Percentiles rank a stretch among this genome's conserved stretches.
phyloP scores from a whole-genome alignment of 2,113 vertebrate genomes.

The Dipodomys merriami region DNA sequence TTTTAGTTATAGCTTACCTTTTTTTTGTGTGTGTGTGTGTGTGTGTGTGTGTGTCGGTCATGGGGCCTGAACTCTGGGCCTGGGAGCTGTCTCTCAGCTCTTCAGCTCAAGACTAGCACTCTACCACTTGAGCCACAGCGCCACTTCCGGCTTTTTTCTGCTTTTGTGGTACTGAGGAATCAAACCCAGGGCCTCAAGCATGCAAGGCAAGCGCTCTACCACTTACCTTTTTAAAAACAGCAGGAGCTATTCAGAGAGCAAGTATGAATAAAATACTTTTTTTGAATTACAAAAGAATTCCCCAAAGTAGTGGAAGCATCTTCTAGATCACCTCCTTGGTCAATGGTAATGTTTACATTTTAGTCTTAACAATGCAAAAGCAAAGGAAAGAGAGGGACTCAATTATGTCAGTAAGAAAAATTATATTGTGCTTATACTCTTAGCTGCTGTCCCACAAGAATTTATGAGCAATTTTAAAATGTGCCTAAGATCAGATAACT shows the following conservation, averaged over 20 bases:
- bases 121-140: no score
- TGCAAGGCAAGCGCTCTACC: no score
- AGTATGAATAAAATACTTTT: slow-evolving; percentile 45
- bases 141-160: no score
- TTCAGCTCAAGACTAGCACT: no score
- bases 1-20: slow-evolving; percentile 63
- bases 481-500: neutral
- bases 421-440: neutral
- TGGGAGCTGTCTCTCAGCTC: no score
- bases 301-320: neutral
- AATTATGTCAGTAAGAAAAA: neutral
- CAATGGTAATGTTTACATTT: slow-evolving; percentile 34
- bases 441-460: neutral
- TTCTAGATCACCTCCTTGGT: neutral
- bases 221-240: neutral
- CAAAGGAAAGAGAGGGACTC: neutral
- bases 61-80: no score
- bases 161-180: no score
- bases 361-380: neutral
- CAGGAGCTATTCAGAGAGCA: slow-evolving; percentile 34
- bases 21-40: no score
- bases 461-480: slow-evolving; percentile 18
- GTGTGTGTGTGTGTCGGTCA: no score
- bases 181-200: no score
- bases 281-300: slow-evolving; percentile 39